Conservation (phyloP, 2,888 invertebrate genomes). For the Cosmopolites sordidus region DNA sequence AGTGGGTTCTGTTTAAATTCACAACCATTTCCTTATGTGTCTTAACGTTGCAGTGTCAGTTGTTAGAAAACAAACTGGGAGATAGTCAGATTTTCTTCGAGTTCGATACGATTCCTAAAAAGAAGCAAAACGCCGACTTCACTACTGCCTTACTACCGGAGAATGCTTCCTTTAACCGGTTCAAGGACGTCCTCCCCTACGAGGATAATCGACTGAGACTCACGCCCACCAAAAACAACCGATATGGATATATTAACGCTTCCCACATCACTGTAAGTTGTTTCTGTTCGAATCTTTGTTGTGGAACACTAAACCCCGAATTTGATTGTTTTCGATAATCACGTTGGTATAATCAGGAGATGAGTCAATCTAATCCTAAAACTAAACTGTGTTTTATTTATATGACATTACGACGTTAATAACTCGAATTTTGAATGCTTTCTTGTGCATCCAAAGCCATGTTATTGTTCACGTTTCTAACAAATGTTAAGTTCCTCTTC, state of each 20-base stretch:
- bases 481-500: too few species aligned
- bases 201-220: constrained; percentile 84
- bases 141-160: constrained; percentile 70
- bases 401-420: too few species aligned
- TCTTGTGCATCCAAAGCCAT: neutral
- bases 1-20: constrained; percentile 35
- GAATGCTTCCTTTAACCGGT: constrained; percentile 54
- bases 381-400: too few species aligned
- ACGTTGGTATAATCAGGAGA: too few species aligned
- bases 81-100: constrained; percentile 76
- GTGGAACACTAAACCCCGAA: too few species aligned
- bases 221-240: constrained; percentile 77
- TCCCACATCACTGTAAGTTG: constrained; percentile 75
- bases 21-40: neutral
- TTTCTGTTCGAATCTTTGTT: too few species aligned
- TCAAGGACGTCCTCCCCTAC: constrained; percentile 78
- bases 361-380: too few species aligned
- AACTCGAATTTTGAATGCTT: neutral
- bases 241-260: constrained; percentile 88
- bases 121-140: constrained; percentile 66
- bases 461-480: too few species aligned
- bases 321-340: too few species aligned
- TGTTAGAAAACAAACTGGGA: constrained; percentile 63
- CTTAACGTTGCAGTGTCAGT: constrained; percentile 53
- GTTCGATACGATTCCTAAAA: constrained; percentile 79